Base-by-base conservation (phyloP, 2,888 invertebrate genomes). In the Mellilla xanthometata region DNA sequence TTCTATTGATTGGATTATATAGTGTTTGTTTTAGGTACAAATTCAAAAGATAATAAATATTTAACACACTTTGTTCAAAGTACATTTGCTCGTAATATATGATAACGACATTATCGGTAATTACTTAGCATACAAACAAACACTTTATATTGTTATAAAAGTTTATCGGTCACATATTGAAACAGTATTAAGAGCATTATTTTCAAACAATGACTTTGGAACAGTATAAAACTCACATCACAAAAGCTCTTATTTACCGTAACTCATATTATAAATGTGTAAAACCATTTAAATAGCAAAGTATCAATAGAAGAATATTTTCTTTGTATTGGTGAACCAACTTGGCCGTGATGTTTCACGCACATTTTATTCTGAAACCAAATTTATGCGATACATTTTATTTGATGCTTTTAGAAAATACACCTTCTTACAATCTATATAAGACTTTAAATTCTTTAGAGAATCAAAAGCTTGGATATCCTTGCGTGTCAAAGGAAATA, bases 231-330 rank as follows among this genome's bases (percentile, higher is more conserved):
- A 74, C 78, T 65, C 41, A 40, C 38, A 47, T 54, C 64, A 87
- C 84, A 88, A 89, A 64, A 63, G 70, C 55, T 58, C 72, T 69
- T 87, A 88, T 89, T 88, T 89, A 87, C 80, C 79, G 83, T 82
- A 77, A 76, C 87, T 83, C 75, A 76, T 75, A 87, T 82, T 87
- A 88, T 88, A 86, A 86, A 89, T 88, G 88, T 88, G 87, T 89
- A 89, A 88, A 88, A 86, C 87, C 87, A 85, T 88, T 88, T 88
- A 88, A 87, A 87, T 84, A 77, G 80, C 73, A 71, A 72, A 79
- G 74, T 81, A 82, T 88, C 86, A 88, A 88, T 85, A 81, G 87
- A 80, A 72, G 78, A 78, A 83, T 81, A 81, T 83, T 19, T 83
- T 68, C 83, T 76, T 87, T 88, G 86, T 88, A 68, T 75, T 70